These are phyloP conservation scores for Plagiodera versicolora DNA, from an alignment of 2,888 invertebrate genomes.

Conservation along the genomic window DNA sequence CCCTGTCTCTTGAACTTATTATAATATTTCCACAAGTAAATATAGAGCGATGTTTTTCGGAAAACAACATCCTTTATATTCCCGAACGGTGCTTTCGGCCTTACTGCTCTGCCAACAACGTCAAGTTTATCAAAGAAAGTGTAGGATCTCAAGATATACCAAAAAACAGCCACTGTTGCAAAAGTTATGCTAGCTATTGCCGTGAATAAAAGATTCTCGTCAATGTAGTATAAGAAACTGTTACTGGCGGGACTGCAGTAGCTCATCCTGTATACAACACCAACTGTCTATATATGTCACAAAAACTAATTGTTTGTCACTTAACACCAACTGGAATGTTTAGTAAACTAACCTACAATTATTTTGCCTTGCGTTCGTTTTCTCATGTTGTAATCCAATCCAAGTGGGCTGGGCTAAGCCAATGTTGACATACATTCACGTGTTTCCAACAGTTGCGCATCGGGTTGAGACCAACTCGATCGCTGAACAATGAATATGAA, in stretches of 20 bases:
- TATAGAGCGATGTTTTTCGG: slow-evolving; percentile 29
- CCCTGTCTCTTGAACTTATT: slow-evolving; percentile 36
- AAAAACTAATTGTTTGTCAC: not conserved
- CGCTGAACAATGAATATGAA: not conserved
- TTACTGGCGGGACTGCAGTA: slow-evolving; percentile 10
- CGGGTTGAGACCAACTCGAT: not conserved
- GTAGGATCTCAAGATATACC: slow-evolving; percentile 30
- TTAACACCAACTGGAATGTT: not conserved
- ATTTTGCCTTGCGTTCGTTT: not conserved
- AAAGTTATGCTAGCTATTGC: slow-evolving; percentile 28
- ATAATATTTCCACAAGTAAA: slow-evolving; percentile 37
- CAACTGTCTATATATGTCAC: not conserved
- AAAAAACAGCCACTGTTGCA: slow-evolving; percentile 23
- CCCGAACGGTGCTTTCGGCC: slow-evolving; percentile 37
- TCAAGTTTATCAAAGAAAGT: slow-evolving; percentile 31
- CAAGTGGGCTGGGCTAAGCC: not conserved
- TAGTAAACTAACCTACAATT: not conserved
- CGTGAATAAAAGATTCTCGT: slow-evolving; percentile 27
- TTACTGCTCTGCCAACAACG: slow-evolving; percentile 22
- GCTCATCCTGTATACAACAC: slow-evolving; percentile 17
- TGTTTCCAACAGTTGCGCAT: not conserved
- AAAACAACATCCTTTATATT: slow-evolving; percentile 35
- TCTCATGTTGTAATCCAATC: not conserved
- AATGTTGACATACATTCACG: not conserved
- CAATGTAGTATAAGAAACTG: slow-evolving; percentile 25